Conservation (phyloP, 2,888 invertebrate species). For the Copidosoma aretas region DNA sequence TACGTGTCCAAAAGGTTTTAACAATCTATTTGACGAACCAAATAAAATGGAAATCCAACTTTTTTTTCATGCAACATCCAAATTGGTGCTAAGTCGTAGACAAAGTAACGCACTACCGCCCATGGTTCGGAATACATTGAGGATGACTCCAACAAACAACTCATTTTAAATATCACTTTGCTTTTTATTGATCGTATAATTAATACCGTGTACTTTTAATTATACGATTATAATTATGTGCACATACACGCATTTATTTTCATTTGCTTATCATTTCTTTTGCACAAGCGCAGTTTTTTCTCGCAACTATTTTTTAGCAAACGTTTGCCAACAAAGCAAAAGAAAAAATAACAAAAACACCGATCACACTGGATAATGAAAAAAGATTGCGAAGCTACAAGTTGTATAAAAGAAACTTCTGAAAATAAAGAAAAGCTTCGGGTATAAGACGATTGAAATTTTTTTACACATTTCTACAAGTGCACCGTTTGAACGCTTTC, state of each 20-base stretch:
- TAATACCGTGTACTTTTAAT: conserved; percentile 18
- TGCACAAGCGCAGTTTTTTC: conserved; percentile 6
- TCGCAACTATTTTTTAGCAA: neutral
- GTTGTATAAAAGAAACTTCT: conserved; percentile 12
- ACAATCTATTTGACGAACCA: no score
- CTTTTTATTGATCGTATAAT: neutral
- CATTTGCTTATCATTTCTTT: conserved; percentile 27
- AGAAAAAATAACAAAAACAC: conserved; percentile 22
- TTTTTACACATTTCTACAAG: conserved; percentile 24
- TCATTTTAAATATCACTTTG: conserved; percentile 35
- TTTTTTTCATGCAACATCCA: no score
- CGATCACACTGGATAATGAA: neutral
- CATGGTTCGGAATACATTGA: conserved; percentile 23
- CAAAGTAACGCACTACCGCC: no score
- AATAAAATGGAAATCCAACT: no score
- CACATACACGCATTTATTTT: conserved; percentile 16
- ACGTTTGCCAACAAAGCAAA: conserved; percentile 22
- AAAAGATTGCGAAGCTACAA: conserved; percentile 23
- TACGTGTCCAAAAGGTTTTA: no score
- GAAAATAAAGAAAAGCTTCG: conserved; percentile 20
- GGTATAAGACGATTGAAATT: conserved; percentile 8
- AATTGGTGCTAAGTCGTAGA: no score
- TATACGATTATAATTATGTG: conserved; percentile 11
- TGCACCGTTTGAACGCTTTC: conserved; percentile 23
- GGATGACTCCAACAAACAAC: conserved; percentile 34